Percentiles rank a stretch among this genome's conserved stretches.
phyloP scores from a whole-genome alignment of 2,113 vertebrate genomes.

The Hippocampus zosterae region DNA sequence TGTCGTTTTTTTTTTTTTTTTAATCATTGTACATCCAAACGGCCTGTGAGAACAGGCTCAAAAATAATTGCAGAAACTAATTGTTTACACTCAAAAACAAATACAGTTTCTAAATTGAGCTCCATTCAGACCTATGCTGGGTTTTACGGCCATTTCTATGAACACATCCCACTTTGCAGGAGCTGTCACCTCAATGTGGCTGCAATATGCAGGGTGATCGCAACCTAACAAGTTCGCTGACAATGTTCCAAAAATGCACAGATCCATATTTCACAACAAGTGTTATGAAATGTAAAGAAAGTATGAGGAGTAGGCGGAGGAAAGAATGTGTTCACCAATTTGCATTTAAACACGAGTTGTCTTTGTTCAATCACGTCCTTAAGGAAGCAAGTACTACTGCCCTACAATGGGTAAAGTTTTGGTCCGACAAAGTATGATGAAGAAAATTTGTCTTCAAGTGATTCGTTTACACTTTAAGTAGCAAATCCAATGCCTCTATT shows the following conservation, averaged over 20 bases:
- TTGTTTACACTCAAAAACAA: slow-evolving; percentile 20
- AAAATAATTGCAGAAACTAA: not conserved
- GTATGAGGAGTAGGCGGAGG: slow-evolving; percentile 2
- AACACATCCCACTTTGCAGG: slow-evolving; percentile 56
- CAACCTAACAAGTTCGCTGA: slow-evolving; percentile 65
- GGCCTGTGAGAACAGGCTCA: not conserved
- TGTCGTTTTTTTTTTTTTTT: not conserved
- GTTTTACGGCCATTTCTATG: slow-evolving; percentile 49
- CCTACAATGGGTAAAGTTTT: no score
- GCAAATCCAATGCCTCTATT: no score
- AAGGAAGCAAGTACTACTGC: no score
- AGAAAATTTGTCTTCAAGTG: no score
- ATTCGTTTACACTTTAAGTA: no score
- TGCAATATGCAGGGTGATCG: slow-evolving; percentile 55
- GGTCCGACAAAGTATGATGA: no score
- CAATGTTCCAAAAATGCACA: slow-evolving; percentile 58
- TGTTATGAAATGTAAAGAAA: slow-evolving; percentile 39
- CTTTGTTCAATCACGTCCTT: no score
- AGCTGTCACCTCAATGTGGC: slow-evolving; percentile 61
- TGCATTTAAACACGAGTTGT: not conserved
- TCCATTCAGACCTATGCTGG: slow-evolving; percentile 20
- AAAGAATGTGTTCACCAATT: slow-evolving; percentile 21
- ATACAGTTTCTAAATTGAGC: slow-evolving; percentile 11
- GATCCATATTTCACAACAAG: slow-evolving; percentile 67
- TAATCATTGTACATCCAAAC: slow-evolving; percentile 2